Conservation (phyloP, 1,140 invertebrate genomes). For the Ectropis grisescens region DNA sequence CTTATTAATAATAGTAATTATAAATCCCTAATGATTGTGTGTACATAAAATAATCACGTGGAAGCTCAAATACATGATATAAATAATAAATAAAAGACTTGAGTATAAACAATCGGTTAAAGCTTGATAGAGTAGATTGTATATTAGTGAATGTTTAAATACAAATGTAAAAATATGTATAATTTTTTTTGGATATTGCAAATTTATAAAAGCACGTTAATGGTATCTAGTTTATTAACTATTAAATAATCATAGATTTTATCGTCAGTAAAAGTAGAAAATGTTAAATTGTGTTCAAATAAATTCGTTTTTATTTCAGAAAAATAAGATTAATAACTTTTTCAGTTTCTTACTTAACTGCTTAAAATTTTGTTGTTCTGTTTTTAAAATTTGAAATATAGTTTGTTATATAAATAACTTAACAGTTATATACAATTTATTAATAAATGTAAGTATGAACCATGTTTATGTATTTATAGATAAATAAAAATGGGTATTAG, state of each 20-base stretch:
- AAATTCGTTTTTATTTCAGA: conserved; percentile 1
- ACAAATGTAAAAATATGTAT: conserved; percentile 7
- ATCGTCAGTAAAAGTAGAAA: conserved; percentile 21
- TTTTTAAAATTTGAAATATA: no score
- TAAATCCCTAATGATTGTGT: conserved; percentile 32
- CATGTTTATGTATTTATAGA: no score
- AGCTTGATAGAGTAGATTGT: conserved; percentile 50
- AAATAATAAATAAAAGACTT: conserved; percentile 61
- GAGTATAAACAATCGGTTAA: conserved; percentile 43
- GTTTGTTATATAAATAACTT: no score
- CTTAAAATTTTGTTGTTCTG: no score
- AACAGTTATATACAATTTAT: conserved; percentile 1
- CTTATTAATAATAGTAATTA: conserved; percentile 37
- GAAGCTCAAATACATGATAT: conserved; percentile 64
- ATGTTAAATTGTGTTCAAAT: conserved; percentile 7
- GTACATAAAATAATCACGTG: conserved; percentile 52
- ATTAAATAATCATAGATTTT: conserved; percentile 33
- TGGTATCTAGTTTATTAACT: conserved; percentile 24
- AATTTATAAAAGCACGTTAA: conserved; percentile 39
- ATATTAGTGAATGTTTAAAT: conserved; percentile 42
- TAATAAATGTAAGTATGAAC: no score
- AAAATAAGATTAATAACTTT: conserved; percentile 1
- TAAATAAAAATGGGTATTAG: no score
- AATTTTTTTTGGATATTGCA: conserved; percentile 12
- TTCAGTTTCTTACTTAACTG: no score